A percentile compares a stretch with the other conserved stretches of the same genome.
Evolutionary conservation across 1,140 invertebrate genomes (phyloP).

Genomic region (Eumaeus atala): DNA sequence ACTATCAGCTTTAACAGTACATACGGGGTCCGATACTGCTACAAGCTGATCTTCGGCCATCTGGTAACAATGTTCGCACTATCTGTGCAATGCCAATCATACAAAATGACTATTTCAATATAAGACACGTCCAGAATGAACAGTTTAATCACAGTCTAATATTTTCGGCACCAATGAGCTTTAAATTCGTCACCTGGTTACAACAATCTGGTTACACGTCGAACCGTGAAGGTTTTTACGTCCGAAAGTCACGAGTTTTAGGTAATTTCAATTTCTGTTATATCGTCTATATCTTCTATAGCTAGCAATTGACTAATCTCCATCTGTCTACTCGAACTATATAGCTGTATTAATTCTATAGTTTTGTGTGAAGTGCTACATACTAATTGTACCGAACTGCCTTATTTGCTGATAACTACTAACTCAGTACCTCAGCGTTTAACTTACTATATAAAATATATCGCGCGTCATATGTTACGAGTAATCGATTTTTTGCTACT

Average conservation of each 20-base stretch:
- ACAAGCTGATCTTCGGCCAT: constrained; percentile 25
- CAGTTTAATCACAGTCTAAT: constrained; percentile 73
- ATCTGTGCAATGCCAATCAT: constrained; percentile 56
- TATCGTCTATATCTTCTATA: constrained; percentile 60
- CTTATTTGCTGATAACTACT: constrained; percentile 37
- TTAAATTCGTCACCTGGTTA: constrained; percentile 64
- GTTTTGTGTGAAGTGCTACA: constrained; percentile 56
- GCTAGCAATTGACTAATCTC: constrained; percentile 72
- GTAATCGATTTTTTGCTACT: constrained; percentile 46
- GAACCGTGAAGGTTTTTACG: constrained; percentile 40
- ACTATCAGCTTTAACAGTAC: not conserved
- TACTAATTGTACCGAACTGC: constrained; percentile 59
- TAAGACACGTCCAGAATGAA: constrained; percentile 72
- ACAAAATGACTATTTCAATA: constrained; percentile 73
- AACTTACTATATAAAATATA: constrained; percentile 66
- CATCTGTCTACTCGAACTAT: constrained; percentile 59
- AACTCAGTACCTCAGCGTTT: constrained; percentile 44
- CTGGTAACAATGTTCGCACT: constrained; percentile 41
- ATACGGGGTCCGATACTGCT: not conserved
- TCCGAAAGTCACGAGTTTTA: constrained; percentile 60
- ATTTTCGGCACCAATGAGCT: constrained; percentile 70
- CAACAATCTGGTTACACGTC: constrained; percentile 31
- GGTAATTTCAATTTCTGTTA: constrained; percentile 49
- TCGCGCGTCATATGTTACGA: constrained; percentile 45
- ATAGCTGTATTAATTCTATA: constrained; percentile 53